These are phyloP conservation scores for Troides helena DNA, from an alignment of 2,888 invertebrate species.

Conservation along the genomic window DNA sequence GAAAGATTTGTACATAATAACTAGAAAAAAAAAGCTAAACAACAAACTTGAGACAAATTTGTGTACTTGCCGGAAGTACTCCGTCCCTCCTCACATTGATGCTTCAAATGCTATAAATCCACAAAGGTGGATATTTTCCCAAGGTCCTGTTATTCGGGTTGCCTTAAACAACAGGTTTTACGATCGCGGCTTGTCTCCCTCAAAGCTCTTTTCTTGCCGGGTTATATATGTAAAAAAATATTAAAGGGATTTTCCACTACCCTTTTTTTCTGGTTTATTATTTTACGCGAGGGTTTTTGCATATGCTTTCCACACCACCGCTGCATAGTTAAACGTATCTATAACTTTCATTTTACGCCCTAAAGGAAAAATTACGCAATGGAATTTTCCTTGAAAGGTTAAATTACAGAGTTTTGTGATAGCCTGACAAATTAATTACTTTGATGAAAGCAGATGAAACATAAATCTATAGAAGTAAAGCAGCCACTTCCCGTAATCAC, in stretches of 20 bases:
- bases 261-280: conserved; percentile 8
- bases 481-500: too few relatives aligned
- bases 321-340: too few relatives aligned
- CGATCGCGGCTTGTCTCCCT: conserved; percentile 25
- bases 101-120: conserved; percentile 26
- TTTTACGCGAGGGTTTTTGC: not conserved
- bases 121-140: conserved; percentile 24
- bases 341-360: too few relatives aligned
- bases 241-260: conserved; percentile 18
- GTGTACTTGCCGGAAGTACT: conserved; percentile 9
- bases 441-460: too few relatives aligned
- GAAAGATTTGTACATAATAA: too few relatives aligned
- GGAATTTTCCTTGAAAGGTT: too few relatives aligned
- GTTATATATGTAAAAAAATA: conserved; percentile 25
- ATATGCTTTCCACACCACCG: not conserved
- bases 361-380: too few relatives aligned
- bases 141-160: conserved; percentile 23
- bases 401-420: too few relatives aligned
- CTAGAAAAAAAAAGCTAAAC: not conserved
- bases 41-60: conserved; percentile 15
- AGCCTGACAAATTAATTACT: too few relatives aligned
- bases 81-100: conserved; percentile 20
- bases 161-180: conserved; percentile 30
- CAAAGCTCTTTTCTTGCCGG: conserved; percentile 24
- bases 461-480: too few relatives aligned